Percentiles rank a stretch among this genome's conserved stretches.
phyloP scores from a whole-genome alignment of 2,113 vertebrate species.

The Amazona vittata region DNA sequence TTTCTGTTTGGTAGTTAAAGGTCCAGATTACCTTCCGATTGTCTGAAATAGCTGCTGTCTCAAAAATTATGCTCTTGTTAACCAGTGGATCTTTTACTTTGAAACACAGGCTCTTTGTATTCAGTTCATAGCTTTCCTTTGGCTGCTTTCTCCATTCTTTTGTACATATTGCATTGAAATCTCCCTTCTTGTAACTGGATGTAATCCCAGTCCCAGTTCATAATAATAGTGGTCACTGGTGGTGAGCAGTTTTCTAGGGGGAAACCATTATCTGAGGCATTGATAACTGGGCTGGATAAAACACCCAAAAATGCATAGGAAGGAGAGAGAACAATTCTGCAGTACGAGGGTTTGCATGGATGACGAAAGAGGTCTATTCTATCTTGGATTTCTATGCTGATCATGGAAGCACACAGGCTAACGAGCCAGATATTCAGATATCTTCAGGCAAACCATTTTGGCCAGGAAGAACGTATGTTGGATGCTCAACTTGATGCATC shows the following conservation, averaged over 20 bases:
- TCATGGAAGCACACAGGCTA: constrained; percentile 22
- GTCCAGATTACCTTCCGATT: background rate
- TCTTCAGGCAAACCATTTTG: constrained; percentile 48
- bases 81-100: background rate
- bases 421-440: constrained; percentile 61
- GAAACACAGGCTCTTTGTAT: background rate
- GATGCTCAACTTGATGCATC: background rate
- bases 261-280: constrained; percentile 1
- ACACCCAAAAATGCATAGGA: background rate
- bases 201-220: background rate
- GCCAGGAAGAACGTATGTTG: constrained; percentile 21
- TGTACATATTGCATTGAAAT: background rate
- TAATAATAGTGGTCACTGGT: constrained; percentile 9
- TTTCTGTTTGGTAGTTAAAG: background rate
- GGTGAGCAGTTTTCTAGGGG: background rate
- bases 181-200: constrained; percentile 6
- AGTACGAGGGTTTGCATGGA: background rate
- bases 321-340: constrained; percentile 9
- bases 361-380: background rate
- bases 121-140: background rate
- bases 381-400: constrained; percentile 9
- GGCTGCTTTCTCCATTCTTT: background rate
- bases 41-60: background rate
- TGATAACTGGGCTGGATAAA: constrained; percentile 11
- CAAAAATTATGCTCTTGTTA: background rate